Base-by-base conservation (phyloP, 2,888 invertebrate species). In the Colletes collaris region DNA sequence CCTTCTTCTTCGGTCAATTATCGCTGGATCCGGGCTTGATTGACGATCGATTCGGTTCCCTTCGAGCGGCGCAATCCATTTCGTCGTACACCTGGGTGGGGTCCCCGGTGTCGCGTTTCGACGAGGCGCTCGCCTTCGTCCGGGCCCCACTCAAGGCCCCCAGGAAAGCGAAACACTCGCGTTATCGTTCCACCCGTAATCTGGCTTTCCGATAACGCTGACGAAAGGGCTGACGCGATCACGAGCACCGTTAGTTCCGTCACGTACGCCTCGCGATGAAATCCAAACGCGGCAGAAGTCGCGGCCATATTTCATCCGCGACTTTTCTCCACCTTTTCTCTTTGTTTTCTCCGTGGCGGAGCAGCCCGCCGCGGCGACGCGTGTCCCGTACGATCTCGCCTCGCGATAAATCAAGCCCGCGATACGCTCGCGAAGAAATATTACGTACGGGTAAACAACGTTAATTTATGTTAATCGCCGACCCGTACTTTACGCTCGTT, bases 1-100 rank as follows among this genome's bases (percentile, higher is more conserved):
- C 64, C 77, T 83, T 85, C 76, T 83, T 84, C 74, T 68, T 74
- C 69, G 69, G 74, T 87, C 83, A 82, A 87, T 89, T 89, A 88
- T 83, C 83, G 74, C 84, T 72, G 46, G 53, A 37, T 37, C 44
- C 44, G 44, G 56, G 65, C 67, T 76, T 77, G 79, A 85, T 81
- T 64, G 75, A 81, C 78, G 77, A 79, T 64, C 66, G 81, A 85
- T 78, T 76, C 68, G 68, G 53, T 59, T 70, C 52, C 70, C 74
- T 72, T 71, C 72, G 66, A 68, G 55, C 52, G 66, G 66, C 56
- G 66, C 82, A 78, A 82, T 82, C 66, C 74, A 79, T 79, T 83
- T 83, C 67, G 67, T 50, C 55, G 71, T 79, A 65, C 79, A 83
- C 79, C 79, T 76, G 70, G 58, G 73, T 81, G 80, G 80, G 80